These are phyloP conservation scores for Mellivora capensis DNA, from an alignment of 2,113 vertebrate genomes.

Conservation along the genomic window DNA sequence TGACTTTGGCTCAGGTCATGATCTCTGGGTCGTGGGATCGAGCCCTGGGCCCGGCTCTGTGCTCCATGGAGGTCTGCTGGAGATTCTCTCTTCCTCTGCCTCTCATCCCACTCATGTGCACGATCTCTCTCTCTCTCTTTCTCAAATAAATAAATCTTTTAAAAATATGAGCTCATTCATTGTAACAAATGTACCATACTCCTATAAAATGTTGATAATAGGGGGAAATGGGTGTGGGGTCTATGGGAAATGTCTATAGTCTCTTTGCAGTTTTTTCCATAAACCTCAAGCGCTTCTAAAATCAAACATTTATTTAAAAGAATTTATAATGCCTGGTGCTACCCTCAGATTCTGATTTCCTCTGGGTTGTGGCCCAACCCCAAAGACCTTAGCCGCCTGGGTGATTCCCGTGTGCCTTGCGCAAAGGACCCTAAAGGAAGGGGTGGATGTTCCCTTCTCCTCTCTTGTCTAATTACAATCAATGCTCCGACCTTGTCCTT, in stretches of 20 bases:
- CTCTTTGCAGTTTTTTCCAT: not conserved
- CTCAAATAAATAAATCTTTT: not conserved
- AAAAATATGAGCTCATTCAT: not conserved
- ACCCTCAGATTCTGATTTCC: not conserved
- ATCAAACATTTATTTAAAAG: conserved; percentile 2
- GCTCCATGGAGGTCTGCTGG: not conserved
- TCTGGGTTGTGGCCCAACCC: not conserved
- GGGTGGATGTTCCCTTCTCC: not conserved
- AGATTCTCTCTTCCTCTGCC: not conserved
- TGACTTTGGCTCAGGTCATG: not conserved
- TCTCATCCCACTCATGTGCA: not conserved
- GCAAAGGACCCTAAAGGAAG: not conserved
- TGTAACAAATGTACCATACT: not conserved
- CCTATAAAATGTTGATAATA: not conserved
- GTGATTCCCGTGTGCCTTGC: not conserved
- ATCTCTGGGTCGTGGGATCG: not conserved
- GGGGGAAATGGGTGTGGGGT: not conserved
- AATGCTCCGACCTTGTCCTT: not conserved
- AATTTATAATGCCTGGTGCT: not conserved
- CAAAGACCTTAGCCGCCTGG: not conserved
- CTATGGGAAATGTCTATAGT: not conserved
- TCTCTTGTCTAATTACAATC: not conserved
- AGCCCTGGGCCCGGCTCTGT: not conserved
- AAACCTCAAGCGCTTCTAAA: not conserved
- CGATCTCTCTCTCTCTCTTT: not conserved